Evolutionary conservation across 2,888 invertebrate species (phyloP), one percentile per base, ranked within the genome.

Genomic region (Bhutanitis thaidina): DNA sequence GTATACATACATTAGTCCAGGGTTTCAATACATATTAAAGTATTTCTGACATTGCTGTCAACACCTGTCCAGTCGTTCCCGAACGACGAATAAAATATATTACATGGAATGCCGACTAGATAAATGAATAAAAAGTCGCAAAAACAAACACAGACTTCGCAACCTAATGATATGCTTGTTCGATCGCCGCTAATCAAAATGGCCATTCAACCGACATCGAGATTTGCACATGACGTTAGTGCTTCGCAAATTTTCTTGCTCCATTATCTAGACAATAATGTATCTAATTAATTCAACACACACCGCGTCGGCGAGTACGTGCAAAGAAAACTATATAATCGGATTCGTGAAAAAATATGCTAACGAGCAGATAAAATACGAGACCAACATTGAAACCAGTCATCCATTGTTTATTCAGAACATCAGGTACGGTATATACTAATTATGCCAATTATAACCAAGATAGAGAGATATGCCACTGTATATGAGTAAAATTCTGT

Each of bases 361-460:
- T 74, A 71, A 75, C 55, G 50, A 67, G 57, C 60, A 72, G 76
- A 75, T 56, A 71, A 44, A 66, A 60, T 54, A 56, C 52, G 58
- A 64, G 57, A 59, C 49, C 47, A 52, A 47, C 43, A 38, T 52
- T 43, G 52, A 51, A 57, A 57, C 54, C 58, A 65, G 53, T 61
- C 62, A 63, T 60, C 49, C 47, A 38, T 55, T 72, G 66, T 78
- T 74, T 74, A 61, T 49, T 57, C 57, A 67, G 68, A 32, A 60
- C 62, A 52, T 56, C 52, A 41, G 52, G 53, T 71, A 67, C 71
- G 65, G 70, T 64, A 70, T 67, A 67, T 71, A 74, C 64, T 71
- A 69, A 83, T 77, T 75, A 77, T 64, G 53, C 46, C 63, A 63
- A 71, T 77, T 76, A 79, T 64, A 67, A 20, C 5, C 20, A 20